Percentiles rank a stretch among this genome's conserved stretches.
Evolutionary conservation across 2,797 vertebrate species (phyloP).

Genomic region (Coregonus suidteri): DNA sequence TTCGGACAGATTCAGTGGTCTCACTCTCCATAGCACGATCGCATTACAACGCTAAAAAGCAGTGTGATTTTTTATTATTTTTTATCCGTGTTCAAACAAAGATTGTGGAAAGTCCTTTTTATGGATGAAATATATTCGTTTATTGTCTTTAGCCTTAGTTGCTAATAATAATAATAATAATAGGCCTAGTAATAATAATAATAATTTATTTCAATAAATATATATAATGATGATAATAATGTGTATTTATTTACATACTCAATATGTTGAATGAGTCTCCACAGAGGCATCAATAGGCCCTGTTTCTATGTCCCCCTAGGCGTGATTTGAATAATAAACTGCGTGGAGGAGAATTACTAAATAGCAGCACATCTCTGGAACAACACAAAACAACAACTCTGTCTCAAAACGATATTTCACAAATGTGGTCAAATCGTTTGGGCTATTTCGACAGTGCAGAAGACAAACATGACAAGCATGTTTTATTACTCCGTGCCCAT

Average conservation of each 20-base stretch:
- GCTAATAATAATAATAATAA: not conserved
- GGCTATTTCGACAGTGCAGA: not conserved
- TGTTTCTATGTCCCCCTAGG: conserved; percentile 13
- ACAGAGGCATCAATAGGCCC: conserved; percentile 6
- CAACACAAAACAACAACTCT: not conserved
- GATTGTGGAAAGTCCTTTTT: not conserved
- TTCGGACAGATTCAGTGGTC: conserved; percentile 16
- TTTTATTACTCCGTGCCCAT: conserved; percentile 29
- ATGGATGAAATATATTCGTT: not conserved
- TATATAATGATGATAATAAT: conserved; percentile 1
- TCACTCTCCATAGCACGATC: conserved; percentile 13
- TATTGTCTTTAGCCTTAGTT: not conserved
- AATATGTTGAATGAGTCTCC: conserved; percentile 14
- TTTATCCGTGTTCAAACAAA: not conserved
- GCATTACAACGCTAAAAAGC: not conserved
- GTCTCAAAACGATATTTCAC: not conserved
- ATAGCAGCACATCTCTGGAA: not conserved
- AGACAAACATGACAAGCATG: conserved; percentile 17
- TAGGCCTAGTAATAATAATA: not conserved
- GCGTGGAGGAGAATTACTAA: conserved; percentile 9
- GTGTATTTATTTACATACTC: not conserved
- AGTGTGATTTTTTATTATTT: not conserved
- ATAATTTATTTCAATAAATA: not conserved
- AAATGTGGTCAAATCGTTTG: conserved; percentile 25
- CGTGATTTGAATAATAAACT: conserved; percentile 38